These are phyloP conservation scores for Siniperca undulata DNA, from an alignment of 2,797 vertebrate species.

Conservation along the genomic window DNA sequence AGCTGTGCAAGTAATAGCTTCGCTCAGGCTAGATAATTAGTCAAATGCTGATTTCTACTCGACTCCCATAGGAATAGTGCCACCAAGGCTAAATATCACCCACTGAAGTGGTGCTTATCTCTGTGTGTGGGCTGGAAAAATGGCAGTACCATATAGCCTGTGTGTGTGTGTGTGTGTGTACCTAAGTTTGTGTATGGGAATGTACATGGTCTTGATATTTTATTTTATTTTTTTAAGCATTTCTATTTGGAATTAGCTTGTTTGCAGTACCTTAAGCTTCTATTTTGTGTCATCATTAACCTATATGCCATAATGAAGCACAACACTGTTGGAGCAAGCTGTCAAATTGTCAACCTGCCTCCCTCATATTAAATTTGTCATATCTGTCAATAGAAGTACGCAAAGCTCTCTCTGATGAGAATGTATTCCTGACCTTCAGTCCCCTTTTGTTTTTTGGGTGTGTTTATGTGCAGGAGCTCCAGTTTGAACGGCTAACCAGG, in stretches of 20 bases:
- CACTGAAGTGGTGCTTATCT: conserved; percentile 75
- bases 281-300: conserved; percentile 52
- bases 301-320: conserved; percentile 20
- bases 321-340: conserved; percentile 16
- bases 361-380: conserved; percentile 47
- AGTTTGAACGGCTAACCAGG: conserved; percentile 98
- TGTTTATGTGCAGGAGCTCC: conserved; percentile 92
- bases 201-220: conserved; percentile 16
- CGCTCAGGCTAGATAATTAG: conserved; percentile 77
- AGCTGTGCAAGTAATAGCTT: conserved; percentile 70
- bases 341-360: conserved; percentile 38
- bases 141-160: conserved; percentile 40
- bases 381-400: conserved; percentile 36
- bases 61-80: conserved; percentile 67
- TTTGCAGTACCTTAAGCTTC: conserved; percentile 20
- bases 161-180: background rate
- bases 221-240: conserved; percentile 4
- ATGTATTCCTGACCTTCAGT: conserved; percentile 34
- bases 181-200: conserved; percentile 4
- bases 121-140: conserved; percentile 73
- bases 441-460: conserved; percentile 49
- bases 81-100: conserved; percentile 75
- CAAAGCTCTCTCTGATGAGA: conserved; percentile 35
- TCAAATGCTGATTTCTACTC: conserved; percentile 76
- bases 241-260: conserved; percentile 37